Percentiles rank a stretch among this genome's conserved stretches.
phyloP scores from a whole-genome alignment of 1,140 invertebrate genomes.

The Drosophila tsacasi region DNA sequence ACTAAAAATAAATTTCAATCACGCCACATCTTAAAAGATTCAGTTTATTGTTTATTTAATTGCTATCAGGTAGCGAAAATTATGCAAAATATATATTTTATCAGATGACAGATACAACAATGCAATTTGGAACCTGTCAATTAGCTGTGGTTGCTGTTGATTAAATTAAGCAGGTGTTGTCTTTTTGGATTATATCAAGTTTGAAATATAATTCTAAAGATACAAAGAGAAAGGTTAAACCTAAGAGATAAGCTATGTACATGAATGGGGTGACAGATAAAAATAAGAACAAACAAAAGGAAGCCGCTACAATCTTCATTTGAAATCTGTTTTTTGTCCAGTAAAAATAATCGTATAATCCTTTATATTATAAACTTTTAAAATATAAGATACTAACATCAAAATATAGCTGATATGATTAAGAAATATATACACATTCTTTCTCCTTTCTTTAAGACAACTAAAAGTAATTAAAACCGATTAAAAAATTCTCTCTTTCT shows the following conservation, averaged over 20 bases:
- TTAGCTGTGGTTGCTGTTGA: conserved; percentile 23
- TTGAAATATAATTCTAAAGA: background rate
- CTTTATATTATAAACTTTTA: background rate
- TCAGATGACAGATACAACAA: conserved; percentile 33
- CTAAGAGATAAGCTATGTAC: background rate
- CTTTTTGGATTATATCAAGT: conserved; percentile 5
- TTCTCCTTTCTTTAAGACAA: background rate
- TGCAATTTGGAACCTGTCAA: conserved; percentile 41
- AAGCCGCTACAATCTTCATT: background rate
- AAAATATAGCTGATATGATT: background rate
- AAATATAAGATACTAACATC: background rate
- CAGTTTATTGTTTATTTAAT: conserved; percentile 16
- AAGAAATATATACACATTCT: background rate
- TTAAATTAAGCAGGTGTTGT: conserved; percentile 20
- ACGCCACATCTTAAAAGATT: conserved; percentile 23
- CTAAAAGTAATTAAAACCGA: background rate
- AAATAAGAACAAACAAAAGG: background rate
- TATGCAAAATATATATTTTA: conserved; percentile 45
- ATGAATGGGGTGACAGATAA: background rate
- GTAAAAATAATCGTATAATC: background rate
- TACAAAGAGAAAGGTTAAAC: background rate
- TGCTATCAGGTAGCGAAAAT: conserved; percentile 31
- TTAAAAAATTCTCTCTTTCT: background rate
- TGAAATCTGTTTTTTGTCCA: background rate
- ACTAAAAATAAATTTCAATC: conserved; percentile 36